A percentile compares a stretch with the other conserved stretches of the same genome.
Conservation (phyloP, 2,113 vertebrate species). For the Misgurnus anguillicaudatus region DNA sequence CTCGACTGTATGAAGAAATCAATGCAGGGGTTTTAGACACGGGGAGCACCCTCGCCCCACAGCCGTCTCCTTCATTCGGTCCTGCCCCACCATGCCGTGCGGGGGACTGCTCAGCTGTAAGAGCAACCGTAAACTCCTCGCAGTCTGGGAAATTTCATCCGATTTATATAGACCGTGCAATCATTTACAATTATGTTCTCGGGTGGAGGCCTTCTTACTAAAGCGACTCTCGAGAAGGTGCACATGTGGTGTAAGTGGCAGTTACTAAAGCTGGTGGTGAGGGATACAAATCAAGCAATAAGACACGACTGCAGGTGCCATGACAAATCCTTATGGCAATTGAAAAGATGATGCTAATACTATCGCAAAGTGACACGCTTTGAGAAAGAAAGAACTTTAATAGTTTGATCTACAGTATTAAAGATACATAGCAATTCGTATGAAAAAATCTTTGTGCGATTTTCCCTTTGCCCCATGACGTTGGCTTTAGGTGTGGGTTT, state of each 20-base stretch:
- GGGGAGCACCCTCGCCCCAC: constrained; percentile 49
- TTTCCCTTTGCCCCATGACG: no score
- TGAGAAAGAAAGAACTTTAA: no score
- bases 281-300: constrained; percentile 20
- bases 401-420: no score
- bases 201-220: not conserved
- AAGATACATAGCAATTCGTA: no score
- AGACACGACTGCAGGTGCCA: not conserved
- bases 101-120: not conserved
- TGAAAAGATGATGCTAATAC: not conserved
- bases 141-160: not conserved
- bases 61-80: not conserved
- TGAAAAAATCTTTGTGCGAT: no score
- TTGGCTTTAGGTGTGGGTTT: no score
- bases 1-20: constrained; percentile 66
- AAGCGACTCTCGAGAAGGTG: not conserved
- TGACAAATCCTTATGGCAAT: not conserved
- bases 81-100: not conserved
- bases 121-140: not conserved
- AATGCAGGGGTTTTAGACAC: constrained; percentile 73
- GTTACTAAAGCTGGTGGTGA: not conserved
- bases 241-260: constrained; percentile 5
- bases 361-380: not conserved
- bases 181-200: constrained; percentile 16
- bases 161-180: constrained; percentile 3